Evolutionary conservation across 2,888 invertebrate genomes (phyloP).

Genomic region (Gnatocerus cornutus): DNA sequence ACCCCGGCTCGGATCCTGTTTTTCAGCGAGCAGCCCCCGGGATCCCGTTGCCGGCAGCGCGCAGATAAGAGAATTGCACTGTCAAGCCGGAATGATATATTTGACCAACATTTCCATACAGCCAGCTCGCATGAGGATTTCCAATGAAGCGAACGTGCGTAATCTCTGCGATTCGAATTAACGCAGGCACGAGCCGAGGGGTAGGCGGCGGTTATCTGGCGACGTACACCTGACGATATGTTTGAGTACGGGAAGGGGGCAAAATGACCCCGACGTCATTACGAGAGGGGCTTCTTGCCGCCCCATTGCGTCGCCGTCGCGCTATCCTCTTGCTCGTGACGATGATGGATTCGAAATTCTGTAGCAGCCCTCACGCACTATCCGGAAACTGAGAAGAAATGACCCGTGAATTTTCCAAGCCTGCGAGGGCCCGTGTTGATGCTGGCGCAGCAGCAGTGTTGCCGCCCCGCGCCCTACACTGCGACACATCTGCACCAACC

Average conservation of each 20-base stretch:
- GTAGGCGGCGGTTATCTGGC: constrained; percentile 55
- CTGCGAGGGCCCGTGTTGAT: constrained; percentile 49
- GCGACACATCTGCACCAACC: constrained; percentile 34
- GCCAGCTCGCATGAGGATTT: constrained; percentile 69
- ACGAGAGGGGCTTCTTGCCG: constrained; percentile 55
- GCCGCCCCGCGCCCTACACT: constrained; percentile 27
- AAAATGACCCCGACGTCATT: constrained; percentile 53
- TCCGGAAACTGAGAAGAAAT: constrained; percentile 60
- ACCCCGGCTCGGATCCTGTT: constrained; percentile 65
- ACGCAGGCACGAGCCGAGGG: constrained; percentile 69
- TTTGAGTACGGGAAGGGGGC: constrained; percentile 52
- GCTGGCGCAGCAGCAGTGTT: constrained; percentile 41
- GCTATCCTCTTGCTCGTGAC: constrained; percentile 44
- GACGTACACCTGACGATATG: constrained; percentile 63
- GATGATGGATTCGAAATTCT: constrained; percentile 48
- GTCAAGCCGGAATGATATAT: constrained; percentile 93
- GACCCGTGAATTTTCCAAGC: constrained; percentile 60
- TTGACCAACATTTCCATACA: constrained; percentile 91
- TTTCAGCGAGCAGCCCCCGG: constrained; percentile 71
- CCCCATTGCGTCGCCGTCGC: constrained; percentile 57
- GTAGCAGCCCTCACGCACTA: constrained; percentile 53
- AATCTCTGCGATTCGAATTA: constrained; percentile 78
- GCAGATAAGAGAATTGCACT: constrained; percentile 92
- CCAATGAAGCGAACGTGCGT: constrained; percentile 74
- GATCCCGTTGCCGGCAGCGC: constrained; percentile 74